phyloP scores from a whole-genome alignment of 2,888 invertebrate genomes.

The Alviniconcha strummeri region DNA sequence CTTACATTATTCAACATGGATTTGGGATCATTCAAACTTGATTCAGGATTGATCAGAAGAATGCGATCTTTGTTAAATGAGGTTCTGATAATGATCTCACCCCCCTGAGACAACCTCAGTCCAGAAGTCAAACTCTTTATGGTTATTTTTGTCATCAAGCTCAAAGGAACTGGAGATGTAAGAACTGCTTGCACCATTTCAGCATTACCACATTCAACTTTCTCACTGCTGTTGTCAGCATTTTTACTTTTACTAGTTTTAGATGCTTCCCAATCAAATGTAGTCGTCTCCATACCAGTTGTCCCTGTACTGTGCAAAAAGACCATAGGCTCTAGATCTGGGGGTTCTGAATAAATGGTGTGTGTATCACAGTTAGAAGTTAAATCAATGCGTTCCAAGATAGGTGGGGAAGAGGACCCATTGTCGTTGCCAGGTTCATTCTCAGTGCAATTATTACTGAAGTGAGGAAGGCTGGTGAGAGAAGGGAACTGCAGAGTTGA shows the following conservation, averaged over 20 bases:
- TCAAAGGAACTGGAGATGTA: too few relatives aligned
- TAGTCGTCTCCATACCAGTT: too few relatives aligned
- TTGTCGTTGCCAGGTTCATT: too few relatives aligned
- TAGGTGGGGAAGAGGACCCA: not conserved
- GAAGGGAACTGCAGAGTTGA: not conserved
- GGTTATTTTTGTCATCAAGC: not conserved
- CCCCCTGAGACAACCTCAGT: not conserved
- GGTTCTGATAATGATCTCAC: not conserved
- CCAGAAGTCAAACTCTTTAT: not conserved
- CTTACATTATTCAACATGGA: too few relatives aligned
- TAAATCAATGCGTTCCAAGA: slow-evolving; percentile 1
- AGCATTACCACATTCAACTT: too few relatives aligned
- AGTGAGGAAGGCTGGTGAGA: not conserved
- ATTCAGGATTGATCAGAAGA: not conserved
- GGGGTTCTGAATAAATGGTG: not conserved
- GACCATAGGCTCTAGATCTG: slow-evolving; percentile 4
- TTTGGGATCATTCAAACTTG: too few relatives aligned
- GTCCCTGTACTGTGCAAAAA: too few relatives aligned
- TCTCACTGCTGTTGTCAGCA: too few relatives aligned
- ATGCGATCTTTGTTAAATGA: not conserved
- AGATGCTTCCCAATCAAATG: too few relatives aligned
- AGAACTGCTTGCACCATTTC: too few relatives aligned
- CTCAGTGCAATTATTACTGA: not conserved
- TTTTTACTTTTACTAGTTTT: too few relatives aligned
- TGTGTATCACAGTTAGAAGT: not conserved